A percentile compares a stretch with the other conserved stretches of the same genome.
phyloP scores from a whole-genome alignment of 2,797 vertebrate genomes.

The Myotis pilosus region DNA sequence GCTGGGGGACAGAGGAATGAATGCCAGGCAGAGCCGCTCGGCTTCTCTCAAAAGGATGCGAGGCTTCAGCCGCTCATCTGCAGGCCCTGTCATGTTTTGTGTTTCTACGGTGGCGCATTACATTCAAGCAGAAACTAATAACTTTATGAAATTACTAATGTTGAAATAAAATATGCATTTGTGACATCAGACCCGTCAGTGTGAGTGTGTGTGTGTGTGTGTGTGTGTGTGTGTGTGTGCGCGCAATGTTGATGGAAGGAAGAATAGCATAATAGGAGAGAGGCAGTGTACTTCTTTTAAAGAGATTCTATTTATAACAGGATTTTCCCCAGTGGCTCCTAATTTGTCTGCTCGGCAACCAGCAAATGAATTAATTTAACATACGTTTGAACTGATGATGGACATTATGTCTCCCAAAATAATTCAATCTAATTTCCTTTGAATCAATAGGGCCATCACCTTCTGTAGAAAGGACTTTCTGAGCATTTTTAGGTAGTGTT shows the following conservation, averaged over 20 bases:
- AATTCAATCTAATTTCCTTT: slow-evolving; percentile 61
- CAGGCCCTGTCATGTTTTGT: slow-evolving; percentile 6
- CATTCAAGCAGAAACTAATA: slow-evolving; percentile 54
- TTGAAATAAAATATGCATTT: slow-evolving; percentile 62
- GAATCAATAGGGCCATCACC: slow-evolving; percentile 24
- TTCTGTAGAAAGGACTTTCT: slow-evolving; percentile 58
- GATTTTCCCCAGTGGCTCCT: slow-evolving; percentile 23
- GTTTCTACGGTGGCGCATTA: slow-evolving; percentile 39
- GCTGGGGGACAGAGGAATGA: neutral
- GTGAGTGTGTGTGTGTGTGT: accelerated
- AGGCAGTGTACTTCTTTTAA: neutral
- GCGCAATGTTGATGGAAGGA: slow-evolving; percentile 11
- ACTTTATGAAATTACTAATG: slow-evolving; percentile 68
- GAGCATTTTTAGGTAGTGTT: slow-evolving; percentile 43
- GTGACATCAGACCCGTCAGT: slow-evolving; percentile 62
- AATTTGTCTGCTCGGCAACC: slow-evolving; percentile 57
- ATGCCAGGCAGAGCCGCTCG: neutral
- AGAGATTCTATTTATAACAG: neutral
- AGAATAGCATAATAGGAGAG: neutral
- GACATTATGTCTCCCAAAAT: slow-evolving; percentile 68
- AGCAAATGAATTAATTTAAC: slow-evolving; percentile 56
- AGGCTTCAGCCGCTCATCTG: slow-evolving; percentile 35
- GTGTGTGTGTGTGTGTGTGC: neutral
- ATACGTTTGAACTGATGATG: slow-evolving; percentile 54
- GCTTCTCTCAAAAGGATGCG: neutral